A percentile compares a stretch with the other conserved stretches of the same genome.
These are phyloP conservation scores for Thyatira batis DNA, from an alignment of 2,888 invertebrate species.

Conservation along the genomic window DNA sequence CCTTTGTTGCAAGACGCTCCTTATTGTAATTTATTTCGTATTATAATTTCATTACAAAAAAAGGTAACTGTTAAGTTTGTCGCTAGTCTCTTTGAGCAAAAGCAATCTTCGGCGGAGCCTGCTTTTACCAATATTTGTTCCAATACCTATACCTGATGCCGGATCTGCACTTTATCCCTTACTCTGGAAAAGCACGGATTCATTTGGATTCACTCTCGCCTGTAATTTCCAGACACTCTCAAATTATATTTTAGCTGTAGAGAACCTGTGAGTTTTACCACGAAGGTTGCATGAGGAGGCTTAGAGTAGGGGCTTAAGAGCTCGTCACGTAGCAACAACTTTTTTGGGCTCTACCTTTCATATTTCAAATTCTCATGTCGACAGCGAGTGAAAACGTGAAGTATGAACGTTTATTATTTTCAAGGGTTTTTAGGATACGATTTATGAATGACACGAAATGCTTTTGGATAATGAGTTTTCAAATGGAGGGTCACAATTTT, in stretches of 20 bases:
- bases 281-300: background rate
- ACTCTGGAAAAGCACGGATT: background rate
- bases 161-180: background rate
- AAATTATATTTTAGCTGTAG: background rate
- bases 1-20: no score
- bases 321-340: constrained; percentile 26
- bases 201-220: background rate
- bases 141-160: background rate
- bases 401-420: constrained; percentile 4
- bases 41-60: no score
- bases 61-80: no score
- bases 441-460: constrained; percentile 1
- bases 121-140: background rate
- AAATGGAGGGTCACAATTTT: background rate
- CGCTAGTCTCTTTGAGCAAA: no score
- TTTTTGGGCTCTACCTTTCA: constrained; percentile 28
- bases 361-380: constrained; percentile 21
- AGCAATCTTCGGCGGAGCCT: no score
- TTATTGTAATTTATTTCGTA: no score
- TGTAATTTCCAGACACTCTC: background rate
- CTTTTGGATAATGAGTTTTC: background rate
- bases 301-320: constrained; percentile 10
- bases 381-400: constrained; percentile 8
- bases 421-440: background rate
- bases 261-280: background rate